Conservation (phyloP, 2,797 vertebrate species). For the Cossypha caffra region DNA sequence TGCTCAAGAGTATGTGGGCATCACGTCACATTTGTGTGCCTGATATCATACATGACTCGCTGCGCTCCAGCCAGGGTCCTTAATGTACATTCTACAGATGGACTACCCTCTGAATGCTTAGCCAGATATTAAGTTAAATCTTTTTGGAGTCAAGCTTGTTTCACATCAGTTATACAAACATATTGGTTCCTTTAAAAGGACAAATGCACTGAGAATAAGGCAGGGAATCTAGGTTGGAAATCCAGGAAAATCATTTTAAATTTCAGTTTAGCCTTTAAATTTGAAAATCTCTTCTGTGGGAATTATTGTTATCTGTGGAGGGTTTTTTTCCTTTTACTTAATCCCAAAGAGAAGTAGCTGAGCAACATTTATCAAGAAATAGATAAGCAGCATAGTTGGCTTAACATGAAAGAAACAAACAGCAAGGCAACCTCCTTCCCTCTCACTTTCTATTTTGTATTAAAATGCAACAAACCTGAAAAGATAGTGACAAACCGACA, state of each 20-base stretch:
- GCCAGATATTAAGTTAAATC: conserved; percentile 85
- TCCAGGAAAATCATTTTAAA: conserved; percentile 58
- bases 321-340: conserved; percentile 22
- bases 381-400: background rate
- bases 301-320: conserved; percentile 19
- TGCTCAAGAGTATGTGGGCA: conserved; percentile 88
- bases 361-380: conserved; percentile 2
- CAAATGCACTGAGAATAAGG: conserved; percentile 73
- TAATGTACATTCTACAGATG: conserved; percentile 79
- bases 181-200: conserved; percentile 83
- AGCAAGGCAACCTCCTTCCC: background rate
- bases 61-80: conserved; percentile 78
- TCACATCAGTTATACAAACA: conserved; percentile 83
- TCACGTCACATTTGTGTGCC: conserved; percentile 89
- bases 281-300: conserved; percentile 52
- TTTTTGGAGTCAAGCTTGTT: conserved; percentile 85
- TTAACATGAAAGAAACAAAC: conserved; percentile 12
- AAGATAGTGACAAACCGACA: background rate
- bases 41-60: conserved; percentile 85
- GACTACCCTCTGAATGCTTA: conserved; percentile 78
- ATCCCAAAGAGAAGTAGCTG: background rate
- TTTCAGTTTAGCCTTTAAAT: conserved; percentile 55
- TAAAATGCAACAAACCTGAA: conserved; percentile 15
- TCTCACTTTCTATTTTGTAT: conserved; percentile 9
- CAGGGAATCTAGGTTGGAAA: conserved; percentile 66